Percentiles rank a stretch among this genome's conserved stretches.
phyloP scores from a whole-genome alignment of 2,888 invertebrate genomes.

The Lottia gigantea region DNA sequence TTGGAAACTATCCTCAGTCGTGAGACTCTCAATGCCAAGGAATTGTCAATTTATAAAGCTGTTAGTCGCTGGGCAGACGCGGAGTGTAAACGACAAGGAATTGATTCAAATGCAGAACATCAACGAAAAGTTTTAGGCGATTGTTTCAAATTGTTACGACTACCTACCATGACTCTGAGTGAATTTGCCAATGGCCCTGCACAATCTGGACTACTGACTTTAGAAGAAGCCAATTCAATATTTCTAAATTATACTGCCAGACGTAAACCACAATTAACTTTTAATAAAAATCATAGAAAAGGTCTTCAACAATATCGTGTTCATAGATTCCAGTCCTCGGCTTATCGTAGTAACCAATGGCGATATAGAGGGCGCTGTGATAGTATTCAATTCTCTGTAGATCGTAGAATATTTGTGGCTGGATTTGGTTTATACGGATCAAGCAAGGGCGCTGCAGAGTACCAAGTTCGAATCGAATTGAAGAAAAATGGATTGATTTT shows the following conservation, averaged over 20 bases:
- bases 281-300: constrained; percentile 83
- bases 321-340: constrained; percentile 95
- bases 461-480: constrained; percentile 92
- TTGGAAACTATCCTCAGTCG: constrained; percentile 89
- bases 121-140: constrained; percentile 69
- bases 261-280: constrained; percentile 84
- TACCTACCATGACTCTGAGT: constrained; percentile 93
- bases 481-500: constrained; percentile 87
- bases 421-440: constrained; percentile 97
- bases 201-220: constrained; percentile 89
- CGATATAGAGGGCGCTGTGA: constrained; percentile 95
- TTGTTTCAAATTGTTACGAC: constrained; percentile 87
- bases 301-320: constrained; percentile 94
- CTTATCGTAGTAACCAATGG: constrained; percentile 97
- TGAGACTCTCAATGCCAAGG: constrained; percentile 94
- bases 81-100: constrained; percentile 86
- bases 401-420: constrained; percentile 93
- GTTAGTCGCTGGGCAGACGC: constrained; percentile 93
- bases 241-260: constrained; percentile 94
- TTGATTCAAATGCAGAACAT: constrained; percentile 84
- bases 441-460: constrained; percentile 94
- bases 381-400: constrained; percentile 95
- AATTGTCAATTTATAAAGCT: constrained; percentile 84
- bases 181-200: constrained; percentile 96
- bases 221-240: constrained; percentile 93